Evolutionary conservation across 2,113 vertebrate genomes (phyloP), one percentile per base, ranked within the genome.

Genomic region (Paraplagusia blochii): DNA sequence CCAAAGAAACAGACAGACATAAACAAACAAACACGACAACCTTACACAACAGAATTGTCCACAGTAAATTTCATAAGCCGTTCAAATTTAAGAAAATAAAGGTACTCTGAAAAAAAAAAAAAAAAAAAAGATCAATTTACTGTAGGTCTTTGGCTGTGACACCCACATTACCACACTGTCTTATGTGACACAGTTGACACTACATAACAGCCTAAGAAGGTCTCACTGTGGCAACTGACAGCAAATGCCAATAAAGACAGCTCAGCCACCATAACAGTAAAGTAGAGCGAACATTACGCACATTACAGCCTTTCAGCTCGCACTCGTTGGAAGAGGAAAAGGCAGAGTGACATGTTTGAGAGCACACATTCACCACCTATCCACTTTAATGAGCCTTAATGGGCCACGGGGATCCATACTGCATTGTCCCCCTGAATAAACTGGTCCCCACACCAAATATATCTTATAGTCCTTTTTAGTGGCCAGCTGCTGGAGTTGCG

Each of bases 401-500:
- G 57, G 70, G 42, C 63, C 14, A 33, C 36, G 65, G 16, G 17
- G 71, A 77, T 77, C 75, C 53, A 66, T 73, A 75, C 16, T 35
- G 50, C 34, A 67, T 67, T 69, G 70, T 79, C 70, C 60, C 59
- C 59, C 59, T 76, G 51, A 74, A 80, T 60, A 73, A 77, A 82
- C 53, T 62, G 62, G 70, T 73, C 67, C 44, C 50, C 9, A 35
- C 58, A 40, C 38, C 38, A 40, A 44, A 69, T 77, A 72, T 74
- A 76, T 86, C 63, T 59, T 81, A 19, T 71, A 72, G 77, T 80
- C 69, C 72, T 72, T 58, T 74, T 53, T 53, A 65, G 67, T 78
- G 77, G 71, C 75, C 48, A 13, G 49, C 69, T 74, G 67, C 77
- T 76, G 81, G 68, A 54, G 48, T 58, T 22, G 50, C 53, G 56